Evolutionary conservation across 2,797 vertebrate genomes (phyloP).

Genomic region (Mormyrus proboscirostris): DNA sequence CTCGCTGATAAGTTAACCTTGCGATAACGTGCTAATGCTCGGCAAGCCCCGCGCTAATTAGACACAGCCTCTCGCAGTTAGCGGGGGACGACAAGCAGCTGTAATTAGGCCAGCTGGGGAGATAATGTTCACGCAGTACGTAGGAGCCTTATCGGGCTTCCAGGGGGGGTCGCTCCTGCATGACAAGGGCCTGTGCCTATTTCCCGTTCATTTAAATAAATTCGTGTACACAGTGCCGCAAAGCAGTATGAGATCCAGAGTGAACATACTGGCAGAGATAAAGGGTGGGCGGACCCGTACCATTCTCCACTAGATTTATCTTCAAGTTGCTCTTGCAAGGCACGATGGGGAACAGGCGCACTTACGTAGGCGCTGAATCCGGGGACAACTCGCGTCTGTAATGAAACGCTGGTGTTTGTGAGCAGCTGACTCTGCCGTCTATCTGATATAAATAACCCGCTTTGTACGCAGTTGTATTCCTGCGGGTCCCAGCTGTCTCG

Average conservation of each 20-base stretch:
- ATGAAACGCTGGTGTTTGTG: conserved; percentile 12
- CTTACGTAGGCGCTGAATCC: conserved; percentile 23
- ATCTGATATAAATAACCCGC: conserved; percentile 21
- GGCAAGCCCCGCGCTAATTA: conserved; percentile 72
- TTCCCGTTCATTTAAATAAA: conserved; percentile 67
- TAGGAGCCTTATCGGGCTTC: conserved; percentile 44
- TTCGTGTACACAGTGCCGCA: conserved; percentile 57
- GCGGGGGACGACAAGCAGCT: conserved; percentile 68
- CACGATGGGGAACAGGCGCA: conserved; percentile 45
- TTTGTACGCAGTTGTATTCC: conserved; percentile 17
- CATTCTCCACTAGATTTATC: conserved; percentile 46
- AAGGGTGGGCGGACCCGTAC: conserved; percentile 37
- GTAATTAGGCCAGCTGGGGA: conserved; percentile 62
- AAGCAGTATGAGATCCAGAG: conserved; percentile 64
- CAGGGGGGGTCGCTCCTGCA: conserved; percentile 49
- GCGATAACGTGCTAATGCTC: conserved; percentile 71
- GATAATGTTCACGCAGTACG: conserved; percentile 61
- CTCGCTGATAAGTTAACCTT: conserved; percentile 69
- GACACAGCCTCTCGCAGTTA: conserved; percentile 69
- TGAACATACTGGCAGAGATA: conserved; percentile 57
- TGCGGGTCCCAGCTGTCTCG: conserved; percentile 13
- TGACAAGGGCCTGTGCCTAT: conserved; percentile 62
- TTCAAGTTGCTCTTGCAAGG: conserved; percentile 46
- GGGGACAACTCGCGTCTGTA: neutral
- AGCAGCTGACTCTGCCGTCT: neutral